phyloP scores from a whole-genome alignment of 1,140 invertebrate species.

The Drosophila eugracilis region DNA sequence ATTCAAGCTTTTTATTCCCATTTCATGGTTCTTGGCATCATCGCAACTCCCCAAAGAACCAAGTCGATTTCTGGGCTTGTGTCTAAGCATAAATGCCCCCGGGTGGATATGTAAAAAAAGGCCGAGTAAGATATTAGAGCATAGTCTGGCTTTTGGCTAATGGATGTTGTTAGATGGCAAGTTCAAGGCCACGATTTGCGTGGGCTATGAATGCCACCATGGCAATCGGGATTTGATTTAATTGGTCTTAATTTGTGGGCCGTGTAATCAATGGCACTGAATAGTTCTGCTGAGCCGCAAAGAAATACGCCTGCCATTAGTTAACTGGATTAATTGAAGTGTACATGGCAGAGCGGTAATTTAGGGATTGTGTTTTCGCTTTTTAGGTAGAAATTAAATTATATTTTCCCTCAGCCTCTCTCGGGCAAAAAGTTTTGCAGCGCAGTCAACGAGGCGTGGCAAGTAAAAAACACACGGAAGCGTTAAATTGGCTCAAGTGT shows the following conservation, averaged over 20 bases:
- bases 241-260: constrained; percentile 51
- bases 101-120: constrained; percentile 31
- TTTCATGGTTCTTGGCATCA: constrained; percentile 12
- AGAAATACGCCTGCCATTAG: constrained; percentile 35
- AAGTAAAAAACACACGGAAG: constrained; percentile 74
- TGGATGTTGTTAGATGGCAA: constrained; percentile 27
- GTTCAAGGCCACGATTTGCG: constrained; percentile 54
- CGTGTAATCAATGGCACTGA: constrained; percentile 43
- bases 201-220: constrained; percentile 6
- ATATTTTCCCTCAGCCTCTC: neutral
- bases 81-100: constrained; percentile 38
- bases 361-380: constrained; percentile 29
- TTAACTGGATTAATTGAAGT: constrained; percentile 46
- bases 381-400: constrained; percentile 50
- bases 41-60: constrained; percentile 36
- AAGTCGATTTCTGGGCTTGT: constrained; percentile 19
- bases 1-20: constrained; percentile 41
- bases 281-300: constrained; percentile 21
- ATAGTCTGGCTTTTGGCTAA: constrained; percentile 33
- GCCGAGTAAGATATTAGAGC: constrained; percentile 34
- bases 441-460: constrained; percentile 49
- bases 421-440: constrained; percentile 10
- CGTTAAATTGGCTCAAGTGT: constrained; percentile 77
- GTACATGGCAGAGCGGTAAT: constrained; percentile 23
- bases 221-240: constrained; percentile 54